phyloP scores from a whole-genome alignment of 2,888 invertebrate species.

The Macrosoma leucophasiata region DNA sequence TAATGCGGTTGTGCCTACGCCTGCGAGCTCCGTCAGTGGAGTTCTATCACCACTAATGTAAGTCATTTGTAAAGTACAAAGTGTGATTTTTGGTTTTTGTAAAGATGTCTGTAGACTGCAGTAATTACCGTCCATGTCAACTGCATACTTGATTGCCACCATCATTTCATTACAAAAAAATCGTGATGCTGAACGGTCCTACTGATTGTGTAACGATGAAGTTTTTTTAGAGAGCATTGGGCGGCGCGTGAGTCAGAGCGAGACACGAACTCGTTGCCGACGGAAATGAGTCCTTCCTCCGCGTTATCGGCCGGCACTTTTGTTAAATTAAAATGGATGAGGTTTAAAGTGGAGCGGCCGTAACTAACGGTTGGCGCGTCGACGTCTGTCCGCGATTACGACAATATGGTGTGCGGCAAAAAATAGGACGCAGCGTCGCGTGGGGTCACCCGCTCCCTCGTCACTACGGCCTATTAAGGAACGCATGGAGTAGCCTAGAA shows the following conservation, averaged over 20 bases:
- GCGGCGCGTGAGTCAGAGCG: slow-evolving; percentile 38
- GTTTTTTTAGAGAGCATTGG: slow-evolving; percentile 13
- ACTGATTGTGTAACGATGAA: no score
- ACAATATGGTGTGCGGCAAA: slow-evolving; percentile 44
- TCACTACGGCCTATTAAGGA: slow-evolving; percentile 27
- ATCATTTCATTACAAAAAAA: no score
- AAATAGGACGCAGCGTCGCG: slow-evolving; percentile 54
- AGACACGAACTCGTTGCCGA: slow-evolving; percentile 40
- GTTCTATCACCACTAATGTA: no score
- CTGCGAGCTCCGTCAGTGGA: no score
- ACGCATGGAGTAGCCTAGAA: slow-evolving; percentile 15
- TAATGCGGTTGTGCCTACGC: no score
- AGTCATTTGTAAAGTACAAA: no score
- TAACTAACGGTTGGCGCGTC: slow-evolving; percentile 67
- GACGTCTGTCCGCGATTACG: slow-evolving; percentile 52
- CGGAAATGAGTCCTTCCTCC: slow-evolving; percentile 73
- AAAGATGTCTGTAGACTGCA: no score
- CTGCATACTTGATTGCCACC: no score
- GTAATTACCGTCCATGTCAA: no score
- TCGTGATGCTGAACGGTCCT: no score
- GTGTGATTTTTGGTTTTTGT: no score
- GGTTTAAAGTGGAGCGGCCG: slow-evolving; percentile 71
- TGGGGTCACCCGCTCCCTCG: slow-evolving; percentile 48
- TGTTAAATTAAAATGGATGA: slow-evolving; percentile 75
- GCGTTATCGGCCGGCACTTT: slow-evolving; percentile 72